Evolutionary conservation across 2,797 vertebrate species (phyloP), one percentile per base, ranked within the genome.

Genomic region (Pangasius krempfi): DNA sequence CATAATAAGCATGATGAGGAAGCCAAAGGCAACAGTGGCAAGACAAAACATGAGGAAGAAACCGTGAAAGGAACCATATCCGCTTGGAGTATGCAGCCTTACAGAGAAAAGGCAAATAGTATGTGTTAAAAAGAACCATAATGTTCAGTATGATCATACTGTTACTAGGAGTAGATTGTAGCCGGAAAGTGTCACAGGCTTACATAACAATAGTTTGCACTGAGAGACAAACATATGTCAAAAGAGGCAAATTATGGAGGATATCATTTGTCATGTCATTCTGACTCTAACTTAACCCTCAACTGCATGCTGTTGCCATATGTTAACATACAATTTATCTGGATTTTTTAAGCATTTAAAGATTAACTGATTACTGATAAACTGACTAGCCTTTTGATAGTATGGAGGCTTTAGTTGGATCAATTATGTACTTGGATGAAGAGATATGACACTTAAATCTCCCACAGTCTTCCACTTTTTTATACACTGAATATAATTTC

Each of bases 241-340:
- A 60, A 33, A 44, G 80, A 58, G 18, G 79, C 20, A 64, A 47
- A 83, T 62, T 47, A 83, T 83, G 13, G 25, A n/a, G 80, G 80
- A 64, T 83, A 27, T 62, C 14, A 44, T 64, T 25, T 64, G 80
- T 64, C 80, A 62, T 64, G 30, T 83, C 25, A 62, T 81, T 81
- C 18, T 25, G 78, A 62, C 22, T 62, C 52, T 37, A 33, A 58
- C 20, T 9, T 54, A 79, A 79, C 18, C 14, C 78, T 14, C 52
- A 25, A 81, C 22, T 37, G n/a, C 8, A 79, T 54, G 18, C 76
- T 20, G 14, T 18, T 30, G n/a, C 76, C 16, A 30, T 52, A n/a
- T 37, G 78, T 52, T 20, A 80, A 33, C 54, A 54, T 33, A 56
- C 3, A 37, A 6, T 37, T 37, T 5, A 58, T 81, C 20, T 25